Base-by-base conservation (phyloP, 2,888 invertebrate genomes). In the Amphipoea oculea region DNA sequence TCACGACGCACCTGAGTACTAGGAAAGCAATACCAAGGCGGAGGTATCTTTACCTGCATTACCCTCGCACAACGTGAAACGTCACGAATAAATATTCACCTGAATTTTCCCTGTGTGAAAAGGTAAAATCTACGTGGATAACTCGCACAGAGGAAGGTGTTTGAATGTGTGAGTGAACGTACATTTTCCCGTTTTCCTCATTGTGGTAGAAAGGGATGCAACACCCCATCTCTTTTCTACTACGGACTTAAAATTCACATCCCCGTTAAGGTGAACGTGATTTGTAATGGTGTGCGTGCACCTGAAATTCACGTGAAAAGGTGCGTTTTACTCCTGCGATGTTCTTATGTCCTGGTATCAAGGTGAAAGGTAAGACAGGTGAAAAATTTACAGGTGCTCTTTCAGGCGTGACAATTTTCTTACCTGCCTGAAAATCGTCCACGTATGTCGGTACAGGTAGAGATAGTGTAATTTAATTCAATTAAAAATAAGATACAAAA, bases 351-450 rank as follows among this genome's bases (percentile, higher is more conserved):
- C 96, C 96, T 96, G 89, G 96, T 97, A 94, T 81, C 90, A 94
- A 96, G 96, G 96, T 96, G 94, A 94, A 93, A 92, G 83, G 92
- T 94, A 95, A 95, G 95, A 95, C 95, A 96, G 95, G 96, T 96
- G 93, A 95, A 95, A 95, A 94, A 92, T 93, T 92, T 92, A 94
- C 94, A 93, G 94, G 78, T 71, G 88, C 88, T 88, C 89, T 92
- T 82, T 92, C 90, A 87, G 78, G 74, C 65, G 86, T 86, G 73
- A 85, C n/a, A 48, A 69, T 79, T 79, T 85, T 89, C 86, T 89
- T 86, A 87, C 81, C 82, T 88, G 51, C 57, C 69, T 79, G 69
- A 76, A 75, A 60, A 45, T 45, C 14, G 36, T 12, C 4, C 12
- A 68, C 42, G 4, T 36, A 20, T 51, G 4, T 51, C 14, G 36